Evolutionary conservation across 2,113 vertebrate species (phyloP), one percentile per base, ranked within the genome.

Genomic region (Tylochromis polylepis): DNA sequence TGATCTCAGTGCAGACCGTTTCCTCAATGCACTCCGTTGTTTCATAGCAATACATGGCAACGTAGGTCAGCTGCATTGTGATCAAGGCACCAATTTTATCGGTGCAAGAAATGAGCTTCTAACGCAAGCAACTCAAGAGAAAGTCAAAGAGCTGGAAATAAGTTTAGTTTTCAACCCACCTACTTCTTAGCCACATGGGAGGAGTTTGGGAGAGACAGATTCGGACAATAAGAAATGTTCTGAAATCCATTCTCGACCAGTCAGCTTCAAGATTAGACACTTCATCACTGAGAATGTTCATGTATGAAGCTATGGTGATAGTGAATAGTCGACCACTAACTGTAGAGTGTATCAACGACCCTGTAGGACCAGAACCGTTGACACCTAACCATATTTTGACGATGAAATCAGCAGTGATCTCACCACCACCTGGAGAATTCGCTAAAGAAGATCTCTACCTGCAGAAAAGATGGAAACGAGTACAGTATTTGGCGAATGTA

Each of bases 291-390:
- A 77, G 72, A 31, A 77, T 46, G 6, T 77, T 77, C 72, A 34
- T 53, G 15, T 51, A 77, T 31, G 46, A 77, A 51, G 27, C 72
- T 0, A 56, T 51, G 27, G n/a, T 14, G 2, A 46, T 9, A 49
- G 72, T 51, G 0, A 20, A 77, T 2, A 77, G 43, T 29, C 24
- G 1, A 51, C 22, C 70, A 46, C 12, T 29, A 10, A 51, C 70
- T 43, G 29, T 31, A 31, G 29, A 14, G 41, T 43, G 2, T 43
- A 43, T 43, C 5, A 43, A 14, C 12, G 1, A 43, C 41, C 41
- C 41, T 43, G 41, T 43, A 0, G 12, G 0, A 14, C 12, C 0
- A 5, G 11, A 43, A 11, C 41, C 41, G 0, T 43, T 43, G 41
- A 43, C 41, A 43, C 11, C 41, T 11, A 43, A 14, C 11, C 12